These are phyloP conservation scores for Pseudomugil tenellus DNA, from an alignment of 2,797 vertebrate genomes.

Conservation along the genomic window DNA sequence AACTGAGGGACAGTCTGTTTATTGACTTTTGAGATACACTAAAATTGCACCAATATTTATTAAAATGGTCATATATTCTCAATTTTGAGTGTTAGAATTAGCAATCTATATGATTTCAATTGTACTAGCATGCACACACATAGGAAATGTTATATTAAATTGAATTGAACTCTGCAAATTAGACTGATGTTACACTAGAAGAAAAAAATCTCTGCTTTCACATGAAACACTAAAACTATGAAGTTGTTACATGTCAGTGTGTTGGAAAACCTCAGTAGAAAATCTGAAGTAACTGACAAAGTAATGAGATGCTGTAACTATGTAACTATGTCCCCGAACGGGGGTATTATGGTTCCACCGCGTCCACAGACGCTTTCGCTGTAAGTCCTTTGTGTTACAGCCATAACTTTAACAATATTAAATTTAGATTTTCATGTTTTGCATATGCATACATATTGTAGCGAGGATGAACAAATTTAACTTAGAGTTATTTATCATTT, in stretches of 20 bases:
- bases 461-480: too few relatives aligned
- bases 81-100: background rate
- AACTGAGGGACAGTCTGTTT: constrained; percentile 12
- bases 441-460: too few relatives aligned
- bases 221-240: background rate
- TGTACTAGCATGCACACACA: background rate
- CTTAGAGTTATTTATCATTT: too few relatives aligned
- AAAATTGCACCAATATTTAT: constrained; percentile 2
- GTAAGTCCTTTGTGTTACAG: too few relatives aligned
- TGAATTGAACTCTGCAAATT: background rate
- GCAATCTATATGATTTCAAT: background rate
- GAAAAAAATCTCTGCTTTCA: background rate
- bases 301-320: background rate
- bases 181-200: background rate
- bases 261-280: background rate
- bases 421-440: too few relatives aligned
- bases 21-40: constrained; percentile 1
- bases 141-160: background rate
- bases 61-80: background rate
- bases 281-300: background rate
- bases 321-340: too few relatives aligned
- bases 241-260: background rate
- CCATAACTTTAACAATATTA: too few relatives aligned
- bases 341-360: too few relatives aligned
- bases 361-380: too few relatives aligned